phyloP scores from a whole-genome alignment of 2,113 vertebrate species.

The Etia nguti region DNA sequence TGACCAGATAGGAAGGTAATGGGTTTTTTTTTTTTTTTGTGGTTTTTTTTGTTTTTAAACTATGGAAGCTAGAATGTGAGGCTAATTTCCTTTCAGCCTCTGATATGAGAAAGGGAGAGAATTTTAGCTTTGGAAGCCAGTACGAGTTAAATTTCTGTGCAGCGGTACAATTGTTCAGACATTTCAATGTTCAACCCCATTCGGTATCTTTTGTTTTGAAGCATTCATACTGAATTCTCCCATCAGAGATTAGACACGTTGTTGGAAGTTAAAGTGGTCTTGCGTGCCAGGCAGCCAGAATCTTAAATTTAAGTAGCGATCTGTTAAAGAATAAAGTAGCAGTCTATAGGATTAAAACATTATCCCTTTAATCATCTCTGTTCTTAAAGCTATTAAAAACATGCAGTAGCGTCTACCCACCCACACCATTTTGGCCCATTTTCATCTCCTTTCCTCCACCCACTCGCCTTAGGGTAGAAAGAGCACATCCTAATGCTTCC shows the following conservation, averaged over 20 bases:
- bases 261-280: neutral
- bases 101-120: neutral
- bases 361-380: conserved; percentile 60
- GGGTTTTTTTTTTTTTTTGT: too few relatives aligned
- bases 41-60: neutral
- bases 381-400: conserved; percentile 54
- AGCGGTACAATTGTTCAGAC: neutral
- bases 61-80: neutral
- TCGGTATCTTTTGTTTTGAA: neutral
- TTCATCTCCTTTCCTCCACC: neutral
- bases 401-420: neutral
- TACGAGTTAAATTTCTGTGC: neutral
- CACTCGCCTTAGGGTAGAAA: neutral
- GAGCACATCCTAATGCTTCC: conserved; percentile 16
- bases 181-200: neutral
- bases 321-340: conserved; percentile 39
- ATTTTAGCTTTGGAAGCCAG: neutral
- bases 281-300: neutral
- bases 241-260: neutral
- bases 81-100: neutral
- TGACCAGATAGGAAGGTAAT: neutral
- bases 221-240: neutral
- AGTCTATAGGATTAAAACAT: conserved; percentile 39
- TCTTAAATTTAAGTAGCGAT: neutral
- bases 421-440: neutral